Evolutionary conservation across 2,888 invertebrate species (phyloP).

Genomic region (Pomacea canaliculata): DNA sequence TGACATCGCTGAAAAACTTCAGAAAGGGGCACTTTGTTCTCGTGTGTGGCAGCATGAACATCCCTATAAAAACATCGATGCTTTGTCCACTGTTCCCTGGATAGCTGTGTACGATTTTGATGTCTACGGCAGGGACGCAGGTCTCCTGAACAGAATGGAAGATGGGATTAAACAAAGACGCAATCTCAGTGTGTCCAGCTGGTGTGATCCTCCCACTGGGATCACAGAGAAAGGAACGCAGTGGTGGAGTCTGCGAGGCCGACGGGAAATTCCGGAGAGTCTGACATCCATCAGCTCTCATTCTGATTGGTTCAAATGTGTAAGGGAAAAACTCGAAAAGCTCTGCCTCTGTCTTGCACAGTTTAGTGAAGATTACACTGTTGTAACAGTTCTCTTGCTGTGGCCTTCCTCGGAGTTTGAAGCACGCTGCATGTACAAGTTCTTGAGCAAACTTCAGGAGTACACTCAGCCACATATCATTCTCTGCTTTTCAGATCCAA

Average conservation of each 20-base stretch:
- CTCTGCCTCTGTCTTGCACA: slow-evolving; percentile 32
- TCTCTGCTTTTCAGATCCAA: slow-evolving; percentile 2
- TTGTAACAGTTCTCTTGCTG: slow-evolving; percentile 31
- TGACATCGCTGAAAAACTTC: slow-evolving; percentile 22
- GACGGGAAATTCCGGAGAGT: slow-evolving; percentile 41
- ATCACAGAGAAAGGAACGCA: slow-evolving; percentile 29
- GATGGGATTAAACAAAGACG: slow-evolving; percentile 14
- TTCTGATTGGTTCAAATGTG: slow-evolving; percentile 34
- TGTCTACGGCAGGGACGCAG: slow-evolving; percentile 32
- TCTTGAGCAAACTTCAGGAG: slow-evolving; percentile 20
- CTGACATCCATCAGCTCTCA: slow-evolving; percentile 27
- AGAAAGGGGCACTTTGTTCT: slow-evolving; percentile 42
- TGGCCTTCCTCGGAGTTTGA: slow-evolving; percentile 31
- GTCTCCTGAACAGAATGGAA: slow-evolving; percentile 29
- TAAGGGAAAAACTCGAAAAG: slow-evolving; percentile 22
- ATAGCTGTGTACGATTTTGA: slow-evolving; percentile 40
- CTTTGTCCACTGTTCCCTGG: slow-evolving; percentile 40
- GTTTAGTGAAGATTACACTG: slow-evolving; percentile 37
- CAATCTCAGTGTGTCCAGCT: slow-evolving; percentile 16
- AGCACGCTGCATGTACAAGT: slow-evolving; percentile 18
- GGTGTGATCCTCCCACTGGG: slow-evolving; percentile 15
- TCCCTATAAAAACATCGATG: slow-evolving; percentile 22
- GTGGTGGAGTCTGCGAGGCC: slow-evolving; percentile 27
- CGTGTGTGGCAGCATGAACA: slow-evolving; percentile 29
- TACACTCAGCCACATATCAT: slow-evolving; percentile 4